These are phyloP conservation scores for Crossaster papposus DNA, from an alignment of 53 echinoderm and acorn worm genomes.

Conservation along the genomic window DNA sequence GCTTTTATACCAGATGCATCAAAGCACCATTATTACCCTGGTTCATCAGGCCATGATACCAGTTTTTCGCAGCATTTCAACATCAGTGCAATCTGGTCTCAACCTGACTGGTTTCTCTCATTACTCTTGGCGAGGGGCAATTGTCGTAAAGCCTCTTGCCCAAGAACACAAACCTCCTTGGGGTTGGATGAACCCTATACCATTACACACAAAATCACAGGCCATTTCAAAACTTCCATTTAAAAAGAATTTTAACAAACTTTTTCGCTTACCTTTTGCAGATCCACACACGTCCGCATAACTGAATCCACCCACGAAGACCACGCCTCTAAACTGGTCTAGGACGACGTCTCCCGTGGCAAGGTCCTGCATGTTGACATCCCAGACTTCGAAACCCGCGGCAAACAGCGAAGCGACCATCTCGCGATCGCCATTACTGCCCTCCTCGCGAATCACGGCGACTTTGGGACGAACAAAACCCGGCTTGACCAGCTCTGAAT, in stretches of 20 bases:
- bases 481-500: slow-evolving; percentile 28
- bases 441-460: slow-evolving; percentile 95
- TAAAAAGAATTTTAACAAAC: background rate
- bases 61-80: background rate
- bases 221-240: background rate
- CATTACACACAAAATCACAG: too few species aligned
- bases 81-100: too few species aligned
- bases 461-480: slow-evolving; percentile 75
- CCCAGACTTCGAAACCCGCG: slow-evolving; percentile 96
- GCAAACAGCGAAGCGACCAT: slow-evolving; percentile 87
- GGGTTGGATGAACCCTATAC: too few species aligned
- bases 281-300: slow-evolving; percentile 95
- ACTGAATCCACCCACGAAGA: slow-evolving; percentile 98
- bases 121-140: too few species aligned
- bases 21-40: too few species aligned
- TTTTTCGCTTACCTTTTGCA: slow-evolving; percentile 74
- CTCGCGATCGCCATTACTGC: slow-evolving; percentile 98
- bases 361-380: slow-evolving; percentile 98
- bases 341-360: slow-evolving; percentile 70
- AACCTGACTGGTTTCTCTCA: too few species aligned
- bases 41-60: background rate
- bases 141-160: too few species aligned
- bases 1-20: too few species aligned
- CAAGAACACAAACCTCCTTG: too few species aligned
- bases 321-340: slow-evolving; percentile 88